These are phyloP conservation scores for Buphagus erythrorhynchus DNA, from an alignment of 2,797 vertebrate species.

Conservation along the genomic window DNA sequence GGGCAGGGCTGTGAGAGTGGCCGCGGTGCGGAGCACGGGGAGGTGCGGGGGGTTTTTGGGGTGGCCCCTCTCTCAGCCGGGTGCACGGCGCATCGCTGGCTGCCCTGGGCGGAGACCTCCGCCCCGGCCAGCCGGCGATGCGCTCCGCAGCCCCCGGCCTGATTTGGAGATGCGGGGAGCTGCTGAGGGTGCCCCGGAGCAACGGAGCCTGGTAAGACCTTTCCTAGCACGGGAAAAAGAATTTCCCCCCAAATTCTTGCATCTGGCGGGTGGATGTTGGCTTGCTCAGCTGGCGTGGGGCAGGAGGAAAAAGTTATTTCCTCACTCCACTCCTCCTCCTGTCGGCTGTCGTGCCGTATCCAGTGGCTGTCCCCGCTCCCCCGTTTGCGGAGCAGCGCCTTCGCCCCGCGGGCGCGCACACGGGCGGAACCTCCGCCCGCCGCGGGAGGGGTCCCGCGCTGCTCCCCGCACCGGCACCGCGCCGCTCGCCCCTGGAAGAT, in stretches of 20 bases:
- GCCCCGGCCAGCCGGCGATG: not conserved
- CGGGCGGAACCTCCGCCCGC: not conserved
- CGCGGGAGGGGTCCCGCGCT: not conserved
- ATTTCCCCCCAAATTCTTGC: not conserved
- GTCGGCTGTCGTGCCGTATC: not conserved
- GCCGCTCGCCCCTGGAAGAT: not conserved
- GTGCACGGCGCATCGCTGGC: not conserved
- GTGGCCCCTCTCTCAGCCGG: not conserved
- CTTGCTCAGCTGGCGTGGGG: not conserved
- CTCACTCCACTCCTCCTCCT: not conserved
- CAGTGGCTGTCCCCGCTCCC: not conserved
- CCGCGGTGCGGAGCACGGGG: not conserved
- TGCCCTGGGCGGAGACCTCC: not conserved
- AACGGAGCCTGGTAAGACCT: not conserved
- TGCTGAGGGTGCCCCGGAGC: not conserved
- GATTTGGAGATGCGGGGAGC: conserved; percentile 6
- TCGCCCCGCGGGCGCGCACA: not conserved
- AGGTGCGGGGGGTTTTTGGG: not conserved
- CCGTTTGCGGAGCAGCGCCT: not conserved
- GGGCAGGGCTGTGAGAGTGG: not conserved
- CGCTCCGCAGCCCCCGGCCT: not conserved
- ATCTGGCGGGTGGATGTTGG: not conserved
- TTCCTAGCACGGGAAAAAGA: not conserved
- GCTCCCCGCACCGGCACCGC: not conserved
- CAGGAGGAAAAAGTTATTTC: not conserved